phyloP scores from a whole-genome alignment of 1,140 invertebrate genomes.

The Brevipalpus yothersi region DNA sequence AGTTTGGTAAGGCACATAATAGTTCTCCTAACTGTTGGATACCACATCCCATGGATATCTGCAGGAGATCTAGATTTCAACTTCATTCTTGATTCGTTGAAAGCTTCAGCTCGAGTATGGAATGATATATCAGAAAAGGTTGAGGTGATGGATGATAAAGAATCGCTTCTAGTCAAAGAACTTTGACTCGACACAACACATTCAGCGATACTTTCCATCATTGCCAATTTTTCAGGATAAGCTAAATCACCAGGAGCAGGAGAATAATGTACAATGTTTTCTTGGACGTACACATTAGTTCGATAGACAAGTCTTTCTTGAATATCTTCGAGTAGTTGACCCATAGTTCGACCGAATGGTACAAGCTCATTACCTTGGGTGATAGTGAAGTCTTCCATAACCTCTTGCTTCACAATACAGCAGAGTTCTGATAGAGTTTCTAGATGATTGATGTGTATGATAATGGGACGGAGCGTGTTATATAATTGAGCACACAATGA shows the following conservation, averaged over 20 bases:
- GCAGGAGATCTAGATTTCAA: constrained; percentile 39
- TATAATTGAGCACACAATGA: constrained; percentile 68
- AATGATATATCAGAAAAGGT: constrained; percentile 7
- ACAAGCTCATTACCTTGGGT: constrained; percentile 26
- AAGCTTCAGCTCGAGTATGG: not conserved
- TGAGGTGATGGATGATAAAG: constrained; percentile 11
- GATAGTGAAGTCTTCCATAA: not conserved
- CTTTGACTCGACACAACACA: not conserved
- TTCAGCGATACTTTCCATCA: constrained; percentile 49
- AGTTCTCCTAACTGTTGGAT: constrained; percentile 80
- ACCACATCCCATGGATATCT: constrained; percentile 98
- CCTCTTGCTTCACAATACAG: constrained; percentile 42
- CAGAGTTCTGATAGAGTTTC: constrained; percentile 92
- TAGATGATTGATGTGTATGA: constrained; percentile 90
- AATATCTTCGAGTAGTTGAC: constrained; percentile 76
- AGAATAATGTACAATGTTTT: constrained; percentile 62
- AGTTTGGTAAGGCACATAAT: constrained; percentile 80
- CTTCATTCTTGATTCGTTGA: not conserved
- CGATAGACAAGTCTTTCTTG: constrained; percentile 89
- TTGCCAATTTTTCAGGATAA: constrained; percentile 86
- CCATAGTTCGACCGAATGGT: constrained; percentile 55
- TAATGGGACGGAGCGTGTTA: constrained; percentile 71
- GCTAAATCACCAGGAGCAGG: constrained; percentile 83
- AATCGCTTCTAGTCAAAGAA: constrained; percentile 10
- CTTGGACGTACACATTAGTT: constrained; percentile 72